Base-by-base conservation (phyloP, 2,888 invertebrate species). In the Acholoe squamosa region DNA sequence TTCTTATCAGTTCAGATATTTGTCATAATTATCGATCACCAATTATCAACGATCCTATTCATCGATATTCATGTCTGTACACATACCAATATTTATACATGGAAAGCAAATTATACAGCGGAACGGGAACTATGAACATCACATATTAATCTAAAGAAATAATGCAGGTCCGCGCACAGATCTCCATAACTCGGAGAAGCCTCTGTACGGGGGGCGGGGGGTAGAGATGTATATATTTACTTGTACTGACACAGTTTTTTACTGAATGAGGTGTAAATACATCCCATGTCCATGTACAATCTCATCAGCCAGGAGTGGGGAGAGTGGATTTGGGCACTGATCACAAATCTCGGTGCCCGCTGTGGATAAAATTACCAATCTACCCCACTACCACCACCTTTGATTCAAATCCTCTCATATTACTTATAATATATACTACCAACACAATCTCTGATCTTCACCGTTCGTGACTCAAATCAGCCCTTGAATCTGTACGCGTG, bases 51-150 rank as follows among this genome's bases (percentile, higher is more conserved):
- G 34, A 80, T 34, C 33, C 80, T 80, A 80, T 19, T 80, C 80
- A 80, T 43, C 80, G 19, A 80, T 80, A 80, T 16, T 33, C 10
- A 80, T 80, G 33, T 16, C 43, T 80, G 43, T 80, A 80, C 80
- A 33, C 33, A 25, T 80, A 80, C 80, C 33, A 80, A 80, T 80
- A 80, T 80, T 80, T 86, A 86, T 86, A 86, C 86, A 86, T 22
- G 56, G 86, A 86, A 86, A 86, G 86, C 56, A 86, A 54, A 86
- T 54, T 52, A 56, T 86, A 86, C 86, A 86, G 56, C 86, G 25
- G 56, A 86, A 86, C 31, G 56, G n/a, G 28, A 54, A 86, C 56
- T 52, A 56, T 54, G 86, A 52, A 86, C 86, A 54, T 86, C 86
- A 86, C 86, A 86, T 86, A 54, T 22, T 54, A 56, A 56, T 56